These are phyloP conservation scores for Himalopsyche japonica DNA, from an alignment of 2,888 invertebrate species.

Conservation along the genomic window DNA sequence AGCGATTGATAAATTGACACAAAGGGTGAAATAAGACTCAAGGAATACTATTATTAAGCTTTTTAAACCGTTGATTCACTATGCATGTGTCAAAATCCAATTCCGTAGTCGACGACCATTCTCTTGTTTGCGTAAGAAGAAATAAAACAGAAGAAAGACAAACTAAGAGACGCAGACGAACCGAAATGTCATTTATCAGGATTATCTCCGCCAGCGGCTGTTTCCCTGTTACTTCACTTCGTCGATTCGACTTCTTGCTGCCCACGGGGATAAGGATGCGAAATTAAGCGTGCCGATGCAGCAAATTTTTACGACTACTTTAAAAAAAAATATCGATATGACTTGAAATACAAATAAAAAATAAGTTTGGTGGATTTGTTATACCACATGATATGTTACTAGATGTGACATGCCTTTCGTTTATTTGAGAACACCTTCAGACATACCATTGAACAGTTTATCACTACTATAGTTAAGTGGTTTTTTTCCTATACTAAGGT, in stretches of 20 bases:
- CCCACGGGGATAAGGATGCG: not conserved
- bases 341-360: too few relatives aligned
- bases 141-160: not conserved
- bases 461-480: too few relatives aligned
- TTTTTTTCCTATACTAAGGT: too few relatives aligned
- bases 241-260: not conserved
- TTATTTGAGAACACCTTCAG: too few relatives aligned
- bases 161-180: not conserved
- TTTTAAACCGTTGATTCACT: not conserved
- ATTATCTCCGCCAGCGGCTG: conserved; percentile 22
- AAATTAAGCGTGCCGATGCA: not conserved
- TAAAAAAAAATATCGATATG: too few relatives aligned
- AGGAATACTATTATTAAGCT: not conserved
- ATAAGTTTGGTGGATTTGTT: too few relatives aligned
- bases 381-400: too few relatives aligned
- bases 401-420: too few relatives aligned
- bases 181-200: conserved; percentile 35
- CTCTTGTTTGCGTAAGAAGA: conserved; percentile 19
- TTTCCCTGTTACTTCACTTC: conserved; percentile 2
- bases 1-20: not conserved
- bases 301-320: too few relatives aligned
- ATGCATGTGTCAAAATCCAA: not conserved
- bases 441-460: too few relatives aligned
- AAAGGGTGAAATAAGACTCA: not conserved
- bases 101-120: not conserved